phyloP scores from a whole-genome alignment of 2,113 vertebrate species.

The Otus sunia region DNA sequence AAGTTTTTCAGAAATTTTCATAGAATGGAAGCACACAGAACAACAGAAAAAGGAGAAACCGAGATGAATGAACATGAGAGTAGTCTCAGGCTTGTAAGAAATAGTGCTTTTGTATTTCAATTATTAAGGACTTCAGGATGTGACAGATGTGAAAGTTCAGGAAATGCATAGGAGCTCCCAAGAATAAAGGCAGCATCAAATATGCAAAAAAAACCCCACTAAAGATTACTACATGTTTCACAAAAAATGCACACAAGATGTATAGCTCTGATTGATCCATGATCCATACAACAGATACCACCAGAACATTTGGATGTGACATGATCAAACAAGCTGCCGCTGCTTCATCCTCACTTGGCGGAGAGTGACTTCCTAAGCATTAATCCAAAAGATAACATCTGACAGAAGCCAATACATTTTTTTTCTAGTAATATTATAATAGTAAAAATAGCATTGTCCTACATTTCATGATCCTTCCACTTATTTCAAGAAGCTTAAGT shows the following conservation, averaged over 20 bases:
- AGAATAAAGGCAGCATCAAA: not conserved
- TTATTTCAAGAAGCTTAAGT: not conserved
- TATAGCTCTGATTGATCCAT: too few relatives aligned
- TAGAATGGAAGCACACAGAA: too few relatives aligned
- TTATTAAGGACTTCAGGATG: not conserved
- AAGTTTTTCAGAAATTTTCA: too few relatives aligned
- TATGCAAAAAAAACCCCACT: too few relatives aligned
- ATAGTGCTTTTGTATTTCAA: too few relatives aligned
- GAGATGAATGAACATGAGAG: too few relatives aligned
- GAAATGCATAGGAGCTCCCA: not conserved
- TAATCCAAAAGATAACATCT: not conserved
- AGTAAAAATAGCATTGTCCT: not conserved
- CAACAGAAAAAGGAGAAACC: too few relatives aligned
- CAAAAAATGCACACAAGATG: too few relatives aligned
- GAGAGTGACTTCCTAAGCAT: not conserved
- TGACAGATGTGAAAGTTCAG: not conserved
- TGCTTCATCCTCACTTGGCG: not conserved
- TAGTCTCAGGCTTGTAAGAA: too few relatives aligned
- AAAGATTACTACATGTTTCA: too few relatives aligned
- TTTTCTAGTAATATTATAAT: not conserved
- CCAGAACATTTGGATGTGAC: not conserved
- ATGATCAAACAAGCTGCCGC: not conserved
- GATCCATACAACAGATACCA: not conserved
- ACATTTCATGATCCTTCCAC: not conserved
- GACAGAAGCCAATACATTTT: not conserved